Evolutionary conservation across 2,797 vertebrate genomes (phyloP), one percentile per base, ranked within the genome.

Genomic region (Myiotriccus ornatus): DNA sequence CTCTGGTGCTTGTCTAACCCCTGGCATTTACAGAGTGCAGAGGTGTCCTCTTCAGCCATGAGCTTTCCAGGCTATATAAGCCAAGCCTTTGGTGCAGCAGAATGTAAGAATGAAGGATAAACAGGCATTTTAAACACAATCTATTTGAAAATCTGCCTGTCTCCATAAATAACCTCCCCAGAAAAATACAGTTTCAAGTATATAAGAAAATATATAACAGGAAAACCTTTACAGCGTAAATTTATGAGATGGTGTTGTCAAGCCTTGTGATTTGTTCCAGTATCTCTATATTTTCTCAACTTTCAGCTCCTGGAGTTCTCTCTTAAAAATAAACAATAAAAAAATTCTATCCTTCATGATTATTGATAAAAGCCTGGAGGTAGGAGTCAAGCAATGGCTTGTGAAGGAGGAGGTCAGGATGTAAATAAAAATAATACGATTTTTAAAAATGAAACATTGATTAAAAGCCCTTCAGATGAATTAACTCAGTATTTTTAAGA

Each of bases 41-140:
- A 89, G 75, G 47, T 22, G 43, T 43, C 28, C 39, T 82, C 79
- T 85, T 62, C 80, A 93, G 55, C 73, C 85, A 88, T 7, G 13
- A 84, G 62, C 34, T 59, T 78, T 62, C 73, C 47, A 69, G n/a
- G n/a, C 60, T 77, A 37, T 6, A 19, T 11, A 89, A 85, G n/a
- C 57, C 56, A 80, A 92, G 69, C 17, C 62, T 85, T 83, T 65
- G 69, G 57, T 34, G 37, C 20, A 89, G 49, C 25, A 89, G 46
- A 89, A 83, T 55, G 53, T 70, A 92, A 64, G 62, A 83, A 83
- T 30, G n/a, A 87, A 90, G 55, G 32, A 85, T 74, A 89, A 95
- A 78, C 16, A 81, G 80, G 57, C 63, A 81, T 88, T 96, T 84
- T 81, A 93, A 78, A 84, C 52, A 81, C 2, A 1, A 49, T 13